Evolutionary conservation across 2,888 invertebrate species (phyloP).

Genomic region (Metallyticus violacea): DNA sequence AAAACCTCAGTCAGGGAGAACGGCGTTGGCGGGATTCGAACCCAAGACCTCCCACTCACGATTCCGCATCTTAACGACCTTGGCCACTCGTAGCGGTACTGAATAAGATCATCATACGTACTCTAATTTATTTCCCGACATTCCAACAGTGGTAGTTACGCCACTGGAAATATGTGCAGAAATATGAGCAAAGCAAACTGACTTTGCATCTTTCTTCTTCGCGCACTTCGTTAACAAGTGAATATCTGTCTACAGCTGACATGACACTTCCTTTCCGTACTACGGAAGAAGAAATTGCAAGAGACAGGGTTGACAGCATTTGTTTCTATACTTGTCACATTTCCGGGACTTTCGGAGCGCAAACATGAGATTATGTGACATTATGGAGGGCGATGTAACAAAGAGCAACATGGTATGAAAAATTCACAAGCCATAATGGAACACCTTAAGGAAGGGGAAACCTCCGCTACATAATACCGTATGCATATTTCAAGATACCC

Average conservation of each 20-base stretch:
- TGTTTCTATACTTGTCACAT: neutral
- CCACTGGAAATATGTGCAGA: neutral
- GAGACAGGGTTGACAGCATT: neutral
- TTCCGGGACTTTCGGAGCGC: neutral
- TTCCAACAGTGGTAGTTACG: no score
- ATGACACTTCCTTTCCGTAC: neutral
- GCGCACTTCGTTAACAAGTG: neutral
- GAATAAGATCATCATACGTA: no score
- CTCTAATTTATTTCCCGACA: no score
- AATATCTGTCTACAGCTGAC: neutral
- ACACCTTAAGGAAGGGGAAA: neutral
- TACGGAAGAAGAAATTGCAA: neutral
- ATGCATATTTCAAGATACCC: conserved; percentile 12
- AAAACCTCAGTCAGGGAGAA: no score
- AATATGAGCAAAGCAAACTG: neutral
- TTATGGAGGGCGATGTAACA: neutral
- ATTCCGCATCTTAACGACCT: no score
- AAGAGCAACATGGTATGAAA: conserved; percentile 6
- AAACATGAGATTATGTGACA: neutral
- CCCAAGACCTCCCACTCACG: no score
- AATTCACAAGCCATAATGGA: conserved; percentile 6
- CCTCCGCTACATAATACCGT: neutral
- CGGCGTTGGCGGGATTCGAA: no score
- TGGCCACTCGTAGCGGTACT: no score
- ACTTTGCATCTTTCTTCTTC: neutral